Base-by-base conservation (phyloP, 2,797 vertebrate species). In the Pseudotriccus pelzelni region DNA sequence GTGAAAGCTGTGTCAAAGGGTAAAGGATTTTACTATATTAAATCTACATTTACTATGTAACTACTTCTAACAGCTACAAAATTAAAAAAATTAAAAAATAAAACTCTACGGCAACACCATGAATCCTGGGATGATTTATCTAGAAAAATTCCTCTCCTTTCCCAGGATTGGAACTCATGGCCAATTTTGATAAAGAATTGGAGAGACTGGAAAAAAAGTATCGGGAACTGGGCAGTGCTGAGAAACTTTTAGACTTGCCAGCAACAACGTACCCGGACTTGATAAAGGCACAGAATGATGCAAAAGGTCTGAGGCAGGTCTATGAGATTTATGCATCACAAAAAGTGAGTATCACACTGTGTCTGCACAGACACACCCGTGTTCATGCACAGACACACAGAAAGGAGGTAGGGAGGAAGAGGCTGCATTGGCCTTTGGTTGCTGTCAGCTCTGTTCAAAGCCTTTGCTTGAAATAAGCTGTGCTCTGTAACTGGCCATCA, bases 161-260 rank as follows among this genome's bases (percentile, higher is more conserved):
- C 12, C 70, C 37, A 99, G 99, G 99, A 24, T 32, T 98, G 22
- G 96, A 97, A 5, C 97, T 99, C 21, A 95, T 99, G 96, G 95
- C 12, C 19, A 23, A 59, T 18, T 99, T 98, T 87, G 98, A 99
- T 81, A 96, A 72, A n/a, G 98, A 99, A 60, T 88, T 99, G 77
- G 88, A 97, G 25, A 98, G 86, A 41, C 96, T 98, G 12, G 98
- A 99, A 80, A 86, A 96, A 78, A 97, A n/a, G 60, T 96, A 94
- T 1, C 98, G 98, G 93, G 98, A 99, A 47, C 92, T 99, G 79
- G 97, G 97, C 14, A 98, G 98, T 44, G 98, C 98, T 6, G 98
- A 99, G 97, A 99, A 99, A 84, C 98, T 99, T 77, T 98, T 99
- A 53, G 98, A 98, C 69, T 97, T 99, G 34, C 97, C 99, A 6